A percentile compares a stretch with the other conserved stretches of the same genome.
Conservation (phyloP, 2,888 invertebrate genomes). For the Eustalomyia histrio region DNA sequence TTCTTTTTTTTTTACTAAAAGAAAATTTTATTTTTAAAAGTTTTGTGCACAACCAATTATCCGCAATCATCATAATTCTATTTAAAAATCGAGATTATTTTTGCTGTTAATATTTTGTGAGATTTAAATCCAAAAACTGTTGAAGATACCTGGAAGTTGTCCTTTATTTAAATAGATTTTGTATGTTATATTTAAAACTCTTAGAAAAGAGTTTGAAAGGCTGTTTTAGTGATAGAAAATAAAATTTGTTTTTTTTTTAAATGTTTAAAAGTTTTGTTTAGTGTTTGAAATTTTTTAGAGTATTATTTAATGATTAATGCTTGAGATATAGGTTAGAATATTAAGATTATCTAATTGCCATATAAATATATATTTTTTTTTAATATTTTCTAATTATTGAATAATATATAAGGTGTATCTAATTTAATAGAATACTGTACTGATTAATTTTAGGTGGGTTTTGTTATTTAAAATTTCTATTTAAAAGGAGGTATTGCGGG, state of each 20-base stretch:
- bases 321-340: neutral
- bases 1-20: slow-evolving; percentile 53
- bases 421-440: neutral
- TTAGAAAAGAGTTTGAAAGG: neutral
- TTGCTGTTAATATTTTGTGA: slow-evolving; percentile 23
- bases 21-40: slow-evolving; percentile 51
- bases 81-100: slow-evolving; percentile 78
- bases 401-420: neutral
- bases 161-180: slow-evolving; percentile 6
- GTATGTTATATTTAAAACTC: slow-evolving; percentile 1
- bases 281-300: neutral
- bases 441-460: neutral
- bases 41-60: slow-evolving; percentile 79
- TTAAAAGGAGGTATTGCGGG: neutral
- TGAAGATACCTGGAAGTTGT: slow-evolving; percentile 47
- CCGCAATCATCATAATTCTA: slow-evolving; percentile 79
- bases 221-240: neutral
- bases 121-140: slow-evolving; percentile 15
- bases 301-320: neutral
- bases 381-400: neutral
- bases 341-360: too few species aligned
- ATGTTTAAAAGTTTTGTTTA: neutral
- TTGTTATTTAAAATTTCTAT: neutral
- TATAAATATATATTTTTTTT: neutral
- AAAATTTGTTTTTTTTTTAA: neutral